phyloP scores from a whole-genome alignment of 2,113 vertebrate species.

The Tragelaphus buxtoni region DNA sequence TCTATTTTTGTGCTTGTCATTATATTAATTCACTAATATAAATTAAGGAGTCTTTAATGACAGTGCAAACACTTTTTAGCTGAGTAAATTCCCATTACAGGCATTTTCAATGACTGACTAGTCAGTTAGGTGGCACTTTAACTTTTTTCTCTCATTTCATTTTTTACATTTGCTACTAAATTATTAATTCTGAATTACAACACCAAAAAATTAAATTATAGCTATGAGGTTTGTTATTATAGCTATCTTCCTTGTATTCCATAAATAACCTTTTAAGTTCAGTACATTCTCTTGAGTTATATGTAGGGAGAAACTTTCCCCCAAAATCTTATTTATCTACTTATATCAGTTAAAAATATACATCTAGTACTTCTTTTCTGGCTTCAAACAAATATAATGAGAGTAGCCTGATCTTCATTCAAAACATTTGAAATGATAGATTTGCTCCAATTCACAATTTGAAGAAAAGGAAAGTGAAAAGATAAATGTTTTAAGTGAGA shows the following conservation, averaged over 20 bases:
- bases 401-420: background rate
- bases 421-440: background rate
- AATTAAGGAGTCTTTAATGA: slow-evolving; percentile 37
- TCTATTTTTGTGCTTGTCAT: slow-evolving; percentile 35
- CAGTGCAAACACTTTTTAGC: slow-evolving; percentile 50
- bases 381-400: background rate
- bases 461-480: background rate
- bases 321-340: slow-evolving; percentile 14
- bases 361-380: background rate
- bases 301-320: slow-evolving; percentile 40
- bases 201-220: slow-evolving; percentile 59
- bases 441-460: background rate
- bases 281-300: slow-evolving; percentile 46
- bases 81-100: slow-evolving; percentile 46
- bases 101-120: slow-evolving; percentile 63
- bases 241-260: slow-evolving; percentile 27
- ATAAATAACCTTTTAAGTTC: slow-evolving; percentile 62
- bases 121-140: slow-evolving; percentile 38
- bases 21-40: slow-evolving; percentile 55
- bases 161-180: slow-evolving; percentile 58
- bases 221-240: slow-evolving; percentile 42
- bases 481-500: background rate
- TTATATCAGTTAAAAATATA: slow-evolving; percentile 11
- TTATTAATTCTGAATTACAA: slow-evolving; percentile 49
- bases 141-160: slow-evolving; percentile 55